Evolutionary conservation across 2,113 vertebrate genomes (phyloP).

Genomic region (Malurus elegans): DNA sequence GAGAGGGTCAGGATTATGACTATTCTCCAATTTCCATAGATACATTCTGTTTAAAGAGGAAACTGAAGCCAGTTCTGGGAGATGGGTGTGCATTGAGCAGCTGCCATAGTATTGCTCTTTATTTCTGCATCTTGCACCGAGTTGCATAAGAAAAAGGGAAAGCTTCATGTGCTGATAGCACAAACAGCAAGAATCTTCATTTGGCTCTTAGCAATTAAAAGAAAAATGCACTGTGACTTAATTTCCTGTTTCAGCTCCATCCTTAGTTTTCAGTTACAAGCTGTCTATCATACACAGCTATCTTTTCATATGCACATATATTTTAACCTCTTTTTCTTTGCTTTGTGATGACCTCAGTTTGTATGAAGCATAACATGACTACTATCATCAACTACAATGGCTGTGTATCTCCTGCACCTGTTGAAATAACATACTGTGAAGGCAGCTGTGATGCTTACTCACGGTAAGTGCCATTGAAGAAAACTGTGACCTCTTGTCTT

Average conservation of each 20-base stretch:
- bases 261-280: background rate
- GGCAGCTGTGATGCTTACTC: constrained; percentile 71
- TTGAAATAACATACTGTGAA: constrained; percentile 66
- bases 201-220: background rate
- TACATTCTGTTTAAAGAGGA: background rate
- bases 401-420: constrained; percentile 59
- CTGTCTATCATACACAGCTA: background rate
- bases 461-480: constrained; percentile 44
- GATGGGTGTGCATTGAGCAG: background rate
- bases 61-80: background rate
- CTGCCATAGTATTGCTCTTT: background rate
- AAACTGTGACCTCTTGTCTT: background rate
- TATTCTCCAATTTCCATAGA: background rate
- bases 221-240: background rate
- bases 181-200: background rate
- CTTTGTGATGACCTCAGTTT: background rate
- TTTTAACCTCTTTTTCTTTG: background rate
- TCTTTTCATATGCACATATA: background rate
- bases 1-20: background rate
- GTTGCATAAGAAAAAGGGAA: background rate
- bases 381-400: constrained; percentile 14
- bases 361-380: background rate
- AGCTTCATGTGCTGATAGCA: background rate
- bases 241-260: background rate
- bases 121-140: background rate